Percentiles rank a stretch among this genome's conserved stretches.
Conservation (phyloP, 2,888 invertebrate genomes). For the Lasioglossum leucozonium region DNA sequence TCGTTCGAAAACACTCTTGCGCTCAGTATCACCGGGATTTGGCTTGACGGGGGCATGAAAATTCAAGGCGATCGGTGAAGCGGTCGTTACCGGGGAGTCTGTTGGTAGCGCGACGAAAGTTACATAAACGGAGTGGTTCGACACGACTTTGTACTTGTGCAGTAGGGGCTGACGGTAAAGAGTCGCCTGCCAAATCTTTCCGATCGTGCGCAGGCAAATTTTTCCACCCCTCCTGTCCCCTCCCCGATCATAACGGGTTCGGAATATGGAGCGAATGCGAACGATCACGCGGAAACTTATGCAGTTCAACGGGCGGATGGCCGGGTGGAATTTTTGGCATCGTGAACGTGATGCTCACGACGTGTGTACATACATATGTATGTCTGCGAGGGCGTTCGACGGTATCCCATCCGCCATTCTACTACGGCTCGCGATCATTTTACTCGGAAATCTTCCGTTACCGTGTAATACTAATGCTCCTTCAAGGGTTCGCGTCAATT, state of each 20-base stretch:
- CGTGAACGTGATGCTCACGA: slow-evolving; percentile 30
- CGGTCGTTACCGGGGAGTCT: slow-evolving; percentile 10
- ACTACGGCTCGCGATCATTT: neutral
- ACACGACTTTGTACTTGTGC: neutral
- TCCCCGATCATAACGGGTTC: slow-evolving; percentile 41
- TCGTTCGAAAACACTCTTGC: neutral
- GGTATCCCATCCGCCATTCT: neutral
- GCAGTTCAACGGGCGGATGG: slow-evolving; percentile 32
- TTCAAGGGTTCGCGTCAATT: neutral
- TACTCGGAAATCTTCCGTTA: neutral
- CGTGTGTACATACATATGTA: slow-evolving; percentile 15
- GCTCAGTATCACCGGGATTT: neutral
- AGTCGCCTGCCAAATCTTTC: slow-evolving; percentile 49
- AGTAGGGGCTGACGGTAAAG: slow-evolving; percentile 16
- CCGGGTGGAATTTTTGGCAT: slow-evolving; percentile 53
- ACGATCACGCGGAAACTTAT: slow-evolving; percentile 57
- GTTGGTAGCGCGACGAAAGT: slow-evolving; percentile 8
- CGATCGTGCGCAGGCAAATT: slow-evolving; percentile 55
- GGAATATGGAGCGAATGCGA: slow-evolving; percentile 59
- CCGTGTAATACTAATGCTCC: neutral
- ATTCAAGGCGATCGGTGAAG: slow-evolving; percentile 10
- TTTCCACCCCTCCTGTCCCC: neutral
- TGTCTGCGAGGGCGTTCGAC: neutral
- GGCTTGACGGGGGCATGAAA: neutral
- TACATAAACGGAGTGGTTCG: slow-evolving; percentile 26